Percentiles rank a stretch among this genome's conserved stretches.
Evolutionary conservation across 1,140 invertebrate genomes (phyloP).

Genomic region (Sarcophaga peregrina): DNA sequence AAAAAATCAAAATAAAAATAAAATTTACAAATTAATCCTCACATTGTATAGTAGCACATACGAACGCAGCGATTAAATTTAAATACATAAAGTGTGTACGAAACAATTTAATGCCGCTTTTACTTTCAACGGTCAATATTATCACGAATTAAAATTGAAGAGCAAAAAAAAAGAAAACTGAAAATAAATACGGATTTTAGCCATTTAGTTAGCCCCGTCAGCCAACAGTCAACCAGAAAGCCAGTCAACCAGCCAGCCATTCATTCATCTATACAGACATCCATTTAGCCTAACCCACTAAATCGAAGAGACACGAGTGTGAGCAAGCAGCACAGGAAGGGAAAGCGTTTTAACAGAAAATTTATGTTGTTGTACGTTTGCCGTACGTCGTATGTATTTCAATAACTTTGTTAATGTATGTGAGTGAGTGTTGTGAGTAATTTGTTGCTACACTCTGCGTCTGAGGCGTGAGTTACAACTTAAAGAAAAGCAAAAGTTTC

Average conservation of each 20-base stretch:
- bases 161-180: background rate
- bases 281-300: conserved; percentile 17
- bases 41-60: background rate
- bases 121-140: conserved; percentile 40
- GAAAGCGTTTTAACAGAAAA: conserved; percentile 19
- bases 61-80: background rate
- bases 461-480: conserved; percentile 32
- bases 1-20: background rate
- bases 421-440: background rate
- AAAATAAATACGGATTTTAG: background rate
- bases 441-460: conserved; percentile 12
- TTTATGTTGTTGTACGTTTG: background rate
- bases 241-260: no score
- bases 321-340: conserved; percentile 25
- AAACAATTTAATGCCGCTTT: background rate
- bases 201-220: no score
- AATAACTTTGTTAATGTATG: background rate
- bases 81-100: background rate
- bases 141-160: conserved; percentile 16
- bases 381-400: background rate
- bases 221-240: no score
- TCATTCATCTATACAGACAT: no score
- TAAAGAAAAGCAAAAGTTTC: conserved; percentile 40
- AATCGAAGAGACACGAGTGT: conserved; percentile 27
- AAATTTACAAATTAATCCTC: background rate